phyloP scores from a whole-genome alignment of 1,140 invertebrate species.

The Zophobas morio region DNA sequence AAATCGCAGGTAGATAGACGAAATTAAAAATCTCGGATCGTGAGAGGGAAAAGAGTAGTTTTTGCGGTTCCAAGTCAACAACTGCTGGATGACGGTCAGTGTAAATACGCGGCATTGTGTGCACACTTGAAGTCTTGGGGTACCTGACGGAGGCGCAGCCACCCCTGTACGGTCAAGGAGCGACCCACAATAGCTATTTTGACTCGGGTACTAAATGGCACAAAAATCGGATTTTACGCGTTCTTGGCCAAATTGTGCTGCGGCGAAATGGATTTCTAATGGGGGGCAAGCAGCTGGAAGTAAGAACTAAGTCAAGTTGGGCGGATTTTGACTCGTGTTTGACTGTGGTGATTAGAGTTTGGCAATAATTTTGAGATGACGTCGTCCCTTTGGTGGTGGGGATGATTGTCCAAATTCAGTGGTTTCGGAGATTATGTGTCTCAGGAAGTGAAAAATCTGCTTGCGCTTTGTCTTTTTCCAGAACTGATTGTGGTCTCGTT shows the following conservation, averaged over 20 bases:
- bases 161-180: constrained; percentile 18
- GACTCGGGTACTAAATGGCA: constrained; percentile 27
- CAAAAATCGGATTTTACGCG: constrained; percentile 19
- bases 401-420: not conserved
- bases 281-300: not conserved
- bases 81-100: constrained; percentile 10
- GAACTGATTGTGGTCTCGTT: not conserved
- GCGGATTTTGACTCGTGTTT: not conserved
- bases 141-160: constrained; percentile 9
- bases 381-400: too few relatives aligned
- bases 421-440: not conserved
- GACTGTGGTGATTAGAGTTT: not conserved
- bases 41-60: constrained; percentile 3
- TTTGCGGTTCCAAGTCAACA: constrained; percentile 23
- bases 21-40: constrained; percentile 19
- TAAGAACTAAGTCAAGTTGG: constrained; percentile 5
- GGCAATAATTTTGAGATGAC: not conserved
- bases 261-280: not conserved
- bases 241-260: constrained; percentile 16
- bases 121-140: not conserved
- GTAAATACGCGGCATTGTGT: constrained; percentile 27
- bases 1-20: constrained; percentile 13
- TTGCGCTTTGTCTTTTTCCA: too few relatives aligned
- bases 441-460: too few relatives aligned
- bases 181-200: constrained; percentile 23